A percentile compares a stretch with the other conserved stretches of the same genome.
Conservation (phyloP, 2,797 vertebrate genomes). For the Alfaro cultratus region DNA sequence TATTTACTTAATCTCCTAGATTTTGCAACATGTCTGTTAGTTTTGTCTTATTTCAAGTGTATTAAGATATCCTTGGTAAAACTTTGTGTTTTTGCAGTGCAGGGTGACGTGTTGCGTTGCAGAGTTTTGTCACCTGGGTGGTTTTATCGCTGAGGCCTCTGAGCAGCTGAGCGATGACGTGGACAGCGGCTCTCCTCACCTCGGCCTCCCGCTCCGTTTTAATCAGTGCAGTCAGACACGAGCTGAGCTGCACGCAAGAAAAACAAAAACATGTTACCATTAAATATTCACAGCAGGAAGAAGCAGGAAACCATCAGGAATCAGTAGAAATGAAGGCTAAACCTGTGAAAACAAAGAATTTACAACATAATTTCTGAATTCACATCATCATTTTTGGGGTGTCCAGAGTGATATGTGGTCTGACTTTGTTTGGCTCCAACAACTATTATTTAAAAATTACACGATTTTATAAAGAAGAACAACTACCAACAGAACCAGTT, state of each 20-base stretch:
- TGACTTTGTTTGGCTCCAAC: too few relatives aligned
- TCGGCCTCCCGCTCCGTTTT: conserved; percentile 86
- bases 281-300: not conserved
- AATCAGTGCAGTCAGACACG: conserved; percentile 87
- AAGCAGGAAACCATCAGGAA: not conserved
- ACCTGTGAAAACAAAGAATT: not conserved
- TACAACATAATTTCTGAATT: not conserved
- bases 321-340: not conserved
- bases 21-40: too few relatives aligned
- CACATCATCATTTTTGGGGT: too few relatives aligned
- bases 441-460: too few relatives aligned
- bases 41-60: too few relatives aligned
- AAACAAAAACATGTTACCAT: conserved; percentile 6
- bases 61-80: too few relatives aligned
- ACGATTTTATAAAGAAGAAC: too few relatives aligned
- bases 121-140: conserved; percentile 82
- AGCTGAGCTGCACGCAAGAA: conserved; percentile 80
- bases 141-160: conserved; percentile 88
- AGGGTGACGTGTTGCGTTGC: not conserved
- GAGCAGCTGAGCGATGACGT: conserved; percentile 88
- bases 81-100: too few relatives aligned
- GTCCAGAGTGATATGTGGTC: too few relatives aligned
- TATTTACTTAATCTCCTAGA: too few relatives aligned
- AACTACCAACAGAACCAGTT: too few relatives aligned
- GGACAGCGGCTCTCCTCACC: conserved; percentile 90